Conservation (phyloP, 2,113 vertebrate species). For the Platichthys flesus region DNA sequence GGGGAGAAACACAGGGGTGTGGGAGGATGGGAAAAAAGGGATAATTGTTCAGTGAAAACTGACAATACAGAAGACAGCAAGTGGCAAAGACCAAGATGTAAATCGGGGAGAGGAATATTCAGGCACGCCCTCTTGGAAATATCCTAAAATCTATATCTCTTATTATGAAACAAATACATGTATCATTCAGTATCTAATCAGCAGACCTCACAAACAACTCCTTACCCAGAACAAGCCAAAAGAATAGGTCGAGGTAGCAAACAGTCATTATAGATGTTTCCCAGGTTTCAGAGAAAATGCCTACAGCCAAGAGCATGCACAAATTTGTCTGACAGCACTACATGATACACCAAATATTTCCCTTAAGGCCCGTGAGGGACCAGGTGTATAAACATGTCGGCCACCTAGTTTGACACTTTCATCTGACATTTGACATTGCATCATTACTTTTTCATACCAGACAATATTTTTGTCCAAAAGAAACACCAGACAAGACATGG, state of each 20-base stretch:
- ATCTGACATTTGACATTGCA: conserved; percentile 33
- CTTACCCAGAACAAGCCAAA: conserved; percentile 1
- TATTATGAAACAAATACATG: conserved; percentile 26
- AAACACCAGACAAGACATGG: conserved; percentile 4
- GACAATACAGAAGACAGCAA: neutral
- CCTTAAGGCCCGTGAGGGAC: conserved; percentile 31
- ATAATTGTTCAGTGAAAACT: conserved; percentile 7
- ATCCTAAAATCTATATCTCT: neutral
- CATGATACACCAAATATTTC: conserved; percentile 49
- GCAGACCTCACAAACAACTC: conserved; percentile 13
- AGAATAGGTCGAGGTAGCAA: conserved; percentile 34
- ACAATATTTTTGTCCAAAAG: conserved; percentile 14
- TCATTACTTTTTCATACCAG: conserved; percentile 20
- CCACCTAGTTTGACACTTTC: conserved; percentile 20
- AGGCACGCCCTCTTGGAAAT: neutral
- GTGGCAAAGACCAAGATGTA: neutral
- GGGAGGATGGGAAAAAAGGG: conserved; percentile 10
- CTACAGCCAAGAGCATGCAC: conserved; percentile 52
- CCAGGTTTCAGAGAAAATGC: conserved; percentile 39
- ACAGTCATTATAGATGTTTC: conserved; percentile 35
- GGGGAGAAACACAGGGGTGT: conserved; percentile 25
- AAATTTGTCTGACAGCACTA: conserved; percentile 42
- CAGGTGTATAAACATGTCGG: conserved; percentile 38
- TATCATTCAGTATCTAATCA: neutral
- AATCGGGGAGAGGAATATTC: neutral